Percentiles rank a stretch among this genome's conserved stretches.
These are phyloP conservation scores for Metopia argyrocephala DNA, from an alignment of 2,888 invertebrate genomes.

Conservation along the genomic window DNA sequence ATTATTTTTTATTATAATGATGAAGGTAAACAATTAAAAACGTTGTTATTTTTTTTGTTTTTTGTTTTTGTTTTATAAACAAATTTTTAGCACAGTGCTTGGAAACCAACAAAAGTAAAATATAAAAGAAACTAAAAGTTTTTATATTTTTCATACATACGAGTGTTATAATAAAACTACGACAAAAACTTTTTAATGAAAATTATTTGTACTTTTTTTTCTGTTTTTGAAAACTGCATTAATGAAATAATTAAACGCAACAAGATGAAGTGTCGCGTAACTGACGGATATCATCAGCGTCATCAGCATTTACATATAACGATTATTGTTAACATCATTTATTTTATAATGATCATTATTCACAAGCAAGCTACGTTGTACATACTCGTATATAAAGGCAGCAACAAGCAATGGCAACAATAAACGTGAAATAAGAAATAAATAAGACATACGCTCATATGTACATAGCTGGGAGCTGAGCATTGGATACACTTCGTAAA, in stretches of 20 bases:
- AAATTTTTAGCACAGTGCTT: background rate
- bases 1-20: conserved; percentile 1
- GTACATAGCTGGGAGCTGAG: background rate
- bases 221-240: conserved; percentile 45
- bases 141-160: background rate
- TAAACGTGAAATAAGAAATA: background rate
- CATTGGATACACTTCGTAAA: conserved; percentile 77
- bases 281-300: conserved; percentile 75
- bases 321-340: conserved; percentile 28
- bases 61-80: background rate
- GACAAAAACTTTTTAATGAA: conserved; percentile 25
- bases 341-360: conserved; percentile 29
- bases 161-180: background rate
- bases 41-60: too few relatives aligned
- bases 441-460: background rate
- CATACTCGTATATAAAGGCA: background rate
- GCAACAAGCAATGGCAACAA: conserved; percentile 6
- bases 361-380: background rate
- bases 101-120: conserved; percentile 1
- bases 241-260: conserved; percentile 65
- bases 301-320: conserved; percentile 52
- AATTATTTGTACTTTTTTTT: conserved; percentile 6
- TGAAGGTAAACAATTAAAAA: conserved; percentile 11
- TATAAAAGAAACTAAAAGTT: background rate
- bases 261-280: conserved; percentile 73